phyloP scores from a whole-genome alignment of 1,140 invertebrate genomes.

The Lepeophtheirus salmonis region DNA sequence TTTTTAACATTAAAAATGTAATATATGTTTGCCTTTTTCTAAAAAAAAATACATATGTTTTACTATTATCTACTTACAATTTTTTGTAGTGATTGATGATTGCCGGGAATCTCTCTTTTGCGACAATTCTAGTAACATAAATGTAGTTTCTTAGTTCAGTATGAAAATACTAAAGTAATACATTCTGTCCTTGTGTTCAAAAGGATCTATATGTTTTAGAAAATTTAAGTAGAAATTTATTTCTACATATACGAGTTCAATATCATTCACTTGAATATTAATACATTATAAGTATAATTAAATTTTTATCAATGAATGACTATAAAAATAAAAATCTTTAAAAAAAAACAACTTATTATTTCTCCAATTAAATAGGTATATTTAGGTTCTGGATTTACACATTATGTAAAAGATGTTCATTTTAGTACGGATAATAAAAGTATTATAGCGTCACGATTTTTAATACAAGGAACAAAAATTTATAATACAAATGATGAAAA shows the following conservation, averaged over 20 bases:
- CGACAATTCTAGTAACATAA: too few relatives aligned
- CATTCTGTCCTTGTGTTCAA: too few relatives aligned
- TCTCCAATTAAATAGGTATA: constrained; percentile 37
- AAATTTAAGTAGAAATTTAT: not conserved
- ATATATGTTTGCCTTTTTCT: too few relatives aligned
- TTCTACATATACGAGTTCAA: not conserved
- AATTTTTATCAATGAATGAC: not conserved
- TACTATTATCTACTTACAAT: too few relatives aligned
- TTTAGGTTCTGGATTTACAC: constrained; percentile 44
- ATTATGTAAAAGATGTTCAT: constrained; percentile 57
- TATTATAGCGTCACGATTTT: constrained; percentile 60
- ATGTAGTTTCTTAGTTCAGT: too few relatives aligned
- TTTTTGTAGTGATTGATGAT: too few relatives aligned
- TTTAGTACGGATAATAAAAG: constrained; percentile 51
- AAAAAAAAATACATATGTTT: too few relatives aligned
- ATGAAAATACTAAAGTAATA: too few relatives aligned
- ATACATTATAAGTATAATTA: not conserved
- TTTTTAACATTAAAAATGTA: too few relatives aligned
- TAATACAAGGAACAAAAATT: constrained; percentile 73
- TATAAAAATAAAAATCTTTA: not conserved
- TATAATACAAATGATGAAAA: constrained; percentile 73
- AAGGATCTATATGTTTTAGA: not conserved
- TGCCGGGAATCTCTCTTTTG: too few relatives aligned
- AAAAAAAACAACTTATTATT: not conserved
- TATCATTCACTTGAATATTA: not conserved